Conservation (phyloP, 1,140 invertebrate species). For the Plectrocnemia conspersa region DNA sequence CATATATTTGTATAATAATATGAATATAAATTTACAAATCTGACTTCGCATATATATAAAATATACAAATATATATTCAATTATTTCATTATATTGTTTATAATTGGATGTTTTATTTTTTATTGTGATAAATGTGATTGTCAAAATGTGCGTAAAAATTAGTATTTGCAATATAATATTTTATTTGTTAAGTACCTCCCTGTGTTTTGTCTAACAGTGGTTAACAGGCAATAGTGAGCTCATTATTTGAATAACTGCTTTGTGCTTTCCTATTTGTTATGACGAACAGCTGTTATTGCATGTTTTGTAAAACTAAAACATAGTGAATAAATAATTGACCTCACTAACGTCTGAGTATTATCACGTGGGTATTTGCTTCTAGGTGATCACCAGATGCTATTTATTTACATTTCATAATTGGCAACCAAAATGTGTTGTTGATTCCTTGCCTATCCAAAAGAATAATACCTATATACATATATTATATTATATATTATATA, state of each 20-base stretch:
- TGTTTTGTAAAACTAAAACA: no score
- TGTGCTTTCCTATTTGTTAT: no score
- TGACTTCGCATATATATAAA: constrained; percentile 25
- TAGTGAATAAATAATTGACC: constrained; percentile 8
- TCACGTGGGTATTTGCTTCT: constrained; percentile 35
- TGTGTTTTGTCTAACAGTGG: constrained; percentile 34
- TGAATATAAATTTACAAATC: no score
- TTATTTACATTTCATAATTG: constrained; percentile 32
- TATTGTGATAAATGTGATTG: constrained; percentile 36
- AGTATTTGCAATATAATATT: constrained; percentile 35
- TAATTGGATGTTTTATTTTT: constrained; percentile 36
- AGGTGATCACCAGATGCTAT: constrained; percentile 36
- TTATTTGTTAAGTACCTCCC: constrained; percentile 31
- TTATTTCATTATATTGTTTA: constrained; percentile 18
- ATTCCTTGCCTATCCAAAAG: constrained; percentile 25
- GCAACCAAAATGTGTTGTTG: constrained; percentile 35
- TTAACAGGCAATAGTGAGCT: constrained; percentile 26
- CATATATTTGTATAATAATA: no score
- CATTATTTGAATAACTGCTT: background rate
- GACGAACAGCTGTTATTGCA: no score
- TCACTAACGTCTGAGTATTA: constrained; percentile 17
- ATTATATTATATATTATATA: no score
- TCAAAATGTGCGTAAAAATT: constrained; percentile 36
- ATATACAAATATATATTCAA: constrained; percentile 18
- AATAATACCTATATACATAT: background rate